These are phyloP conservation scores for Andricus grossulariae DNA, from an alignment of 1,140 invertebrate genomes.

Conservation along the genomic window DNA sequence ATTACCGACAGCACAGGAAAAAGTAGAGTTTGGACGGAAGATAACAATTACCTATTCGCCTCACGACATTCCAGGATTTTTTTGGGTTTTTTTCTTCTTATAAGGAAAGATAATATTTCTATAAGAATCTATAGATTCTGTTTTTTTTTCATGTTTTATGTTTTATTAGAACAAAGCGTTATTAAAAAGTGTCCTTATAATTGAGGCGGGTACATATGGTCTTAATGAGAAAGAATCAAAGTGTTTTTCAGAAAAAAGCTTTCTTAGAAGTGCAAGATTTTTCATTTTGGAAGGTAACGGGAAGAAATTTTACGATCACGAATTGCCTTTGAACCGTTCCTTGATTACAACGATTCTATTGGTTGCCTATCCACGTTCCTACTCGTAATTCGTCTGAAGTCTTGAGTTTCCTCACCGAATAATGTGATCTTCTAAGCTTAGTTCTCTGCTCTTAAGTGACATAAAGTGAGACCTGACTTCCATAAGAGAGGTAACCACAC, in stretches of 20 bases:
- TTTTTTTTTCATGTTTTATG: not conserved
- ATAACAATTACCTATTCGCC: constrained; percentile 18
- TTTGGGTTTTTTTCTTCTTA: constrained; percentile 1
- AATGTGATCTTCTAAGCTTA: not conserved
- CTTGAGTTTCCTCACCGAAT: not conserved
- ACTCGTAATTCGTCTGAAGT: constrained; percentile 1
- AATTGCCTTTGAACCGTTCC: not conserved
- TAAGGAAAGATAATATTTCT: no score
- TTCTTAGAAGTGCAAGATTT: not conserved
- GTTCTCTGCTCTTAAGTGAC: constrained; percentile 17
- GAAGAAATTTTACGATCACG: not conserved
- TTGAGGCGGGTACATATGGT: no score
- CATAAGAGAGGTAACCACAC: not conserved
- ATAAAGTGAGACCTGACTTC: not conserved
- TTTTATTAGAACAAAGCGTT: no score
- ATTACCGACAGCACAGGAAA: not conserved
- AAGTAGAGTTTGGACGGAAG: constrained; percentile 4
- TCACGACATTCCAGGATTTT: constrained; percentile 1
- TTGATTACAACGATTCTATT: constrained; percentile 7
- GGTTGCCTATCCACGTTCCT: not conserved
- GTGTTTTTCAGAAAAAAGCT: no score
- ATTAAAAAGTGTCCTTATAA: no score
- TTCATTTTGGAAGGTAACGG: not conserved
- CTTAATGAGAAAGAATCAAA: no score
- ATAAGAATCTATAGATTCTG: not conserved